Evolutionary conservation across 1,140 invertebrate species (phyloP).

Genomic region (Halictus rubicundus): DNA sequence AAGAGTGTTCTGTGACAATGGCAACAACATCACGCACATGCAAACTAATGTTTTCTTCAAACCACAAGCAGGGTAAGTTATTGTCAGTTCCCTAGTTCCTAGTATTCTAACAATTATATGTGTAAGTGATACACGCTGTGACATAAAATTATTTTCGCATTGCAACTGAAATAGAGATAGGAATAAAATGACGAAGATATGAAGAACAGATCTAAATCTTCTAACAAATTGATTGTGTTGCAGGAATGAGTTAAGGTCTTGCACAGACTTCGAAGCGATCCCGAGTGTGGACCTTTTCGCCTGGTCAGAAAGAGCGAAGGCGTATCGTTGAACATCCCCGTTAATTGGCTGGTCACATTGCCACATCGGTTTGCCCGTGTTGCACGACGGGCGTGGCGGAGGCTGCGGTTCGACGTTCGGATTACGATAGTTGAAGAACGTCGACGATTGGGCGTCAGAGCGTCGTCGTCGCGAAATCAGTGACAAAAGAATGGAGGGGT

Average conservation of each 20-base stretch:
- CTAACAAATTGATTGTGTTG: background rate
- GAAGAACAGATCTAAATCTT: no score
- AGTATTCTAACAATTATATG: no score
- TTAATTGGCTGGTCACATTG: conserved; percentile 77
- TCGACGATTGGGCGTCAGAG: background rate
- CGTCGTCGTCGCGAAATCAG: background rate
- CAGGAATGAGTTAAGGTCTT: conserved; percentile 66
- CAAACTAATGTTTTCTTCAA: conserved; percentile 83
- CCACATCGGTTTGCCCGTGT: conserved; percentile 53
- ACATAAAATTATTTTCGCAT: no score
- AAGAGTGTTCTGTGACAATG: conserved; percentile 90
- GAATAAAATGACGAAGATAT: no score
- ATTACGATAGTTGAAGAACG: conserved; percentile 12
- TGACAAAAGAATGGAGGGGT: background rate
- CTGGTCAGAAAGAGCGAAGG: conserved; percentile 77
- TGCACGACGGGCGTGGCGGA: conserved; percentile 33
- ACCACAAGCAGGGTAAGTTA: conserved; percentile 76
- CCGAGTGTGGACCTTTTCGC: conserved; percentile 76
- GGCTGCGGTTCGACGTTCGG: background rate
- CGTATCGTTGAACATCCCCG: conserved; percentile 74
- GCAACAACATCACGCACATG: conserved; percentile 83
- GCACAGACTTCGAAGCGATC: conserved; percentile 74
- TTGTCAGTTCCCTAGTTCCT: no score
- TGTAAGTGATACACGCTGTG: no score
- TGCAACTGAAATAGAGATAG: no score